Conservation (phyloP, 1,140 invertebrate species). For the Tetragnatha versicolor region DNA sequence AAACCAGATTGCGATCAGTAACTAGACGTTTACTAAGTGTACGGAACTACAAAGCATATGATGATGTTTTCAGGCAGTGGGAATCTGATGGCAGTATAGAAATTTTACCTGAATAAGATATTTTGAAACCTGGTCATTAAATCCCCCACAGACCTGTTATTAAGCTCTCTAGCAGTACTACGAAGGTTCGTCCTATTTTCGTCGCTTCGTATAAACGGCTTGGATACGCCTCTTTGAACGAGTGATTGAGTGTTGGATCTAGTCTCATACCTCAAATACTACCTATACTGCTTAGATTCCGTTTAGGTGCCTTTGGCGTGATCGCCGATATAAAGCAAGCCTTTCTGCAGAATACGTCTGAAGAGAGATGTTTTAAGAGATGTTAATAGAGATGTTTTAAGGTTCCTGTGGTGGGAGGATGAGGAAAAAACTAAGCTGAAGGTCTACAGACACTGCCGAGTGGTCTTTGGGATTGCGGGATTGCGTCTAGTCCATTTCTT, state of each 20-base stretch:
- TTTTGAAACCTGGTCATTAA: constrained; percentile 6
- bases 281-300: constrained; percentile 7
- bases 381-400: no score
- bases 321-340: constrained; percentile 18
- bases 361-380: no score
- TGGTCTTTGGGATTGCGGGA: no score
- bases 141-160: constrained; percentile 19
- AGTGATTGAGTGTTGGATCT: constrained; percentile 11
- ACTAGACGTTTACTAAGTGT: constrained; percentile 11
- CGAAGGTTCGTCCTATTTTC: background rate
- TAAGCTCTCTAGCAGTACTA: background rate
- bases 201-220: constrained; percentile 1
- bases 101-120: background rate
- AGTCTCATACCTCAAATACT: constrained; percentile 1
- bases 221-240: constrained; percentile 31
- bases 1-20: constrained; percentile 2
- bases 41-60: background rate
- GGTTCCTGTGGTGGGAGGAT: no score
- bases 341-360: constrained; percentile 36
- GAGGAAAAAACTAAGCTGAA: no score
- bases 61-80: constrained; percentile 6
- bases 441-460: no score
- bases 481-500: no score
- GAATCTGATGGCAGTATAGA: constrained; percentile 12
- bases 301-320: constrained; percentile 6